phyloP scores from a whole-genome alignment of 2,888 invertebrate genomes.

The Folsomia manolachei region DNA sequence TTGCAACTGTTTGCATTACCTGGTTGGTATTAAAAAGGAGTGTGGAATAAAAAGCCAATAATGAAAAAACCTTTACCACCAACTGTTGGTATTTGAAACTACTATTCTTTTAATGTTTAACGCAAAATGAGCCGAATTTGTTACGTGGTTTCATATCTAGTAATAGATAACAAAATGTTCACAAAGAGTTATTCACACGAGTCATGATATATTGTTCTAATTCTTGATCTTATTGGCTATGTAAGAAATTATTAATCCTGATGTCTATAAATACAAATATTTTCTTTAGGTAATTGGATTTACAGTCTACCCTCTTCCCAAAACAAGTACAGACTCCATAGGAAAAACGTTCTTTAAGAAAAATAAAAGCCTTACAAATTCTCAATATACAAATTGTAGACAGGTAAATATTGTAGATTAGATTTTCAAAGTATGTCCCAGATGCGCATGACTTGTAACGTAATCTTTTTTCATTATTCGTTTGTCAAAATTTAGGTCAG shows the following conservation, averaged over 20 bases:
- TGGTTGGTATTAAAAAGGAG: neutral
- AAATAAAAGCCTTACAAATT: conserved; percentile 81
- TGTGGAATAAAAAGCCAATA: no score
- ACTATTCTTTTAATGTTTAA: neutral
- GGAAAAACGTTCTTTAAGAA: conserved; percentile 78
- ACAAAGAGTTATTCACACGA: neutral
- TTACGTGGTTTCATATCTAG: neutral
- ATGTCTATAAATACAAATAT: no score
- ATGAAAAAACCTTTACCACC: neutral
- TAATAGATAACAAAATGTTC: no score
- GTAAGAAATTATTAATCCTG: no score
- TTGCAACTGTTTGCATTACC: neutral
- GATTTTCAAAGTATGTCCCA: no score
- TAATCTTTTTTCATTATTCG: neutral
- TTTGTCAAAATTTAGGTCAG: conserved; percentile 57
- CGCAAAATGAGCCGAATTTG: neutral
- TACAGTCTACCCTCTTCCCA: conserved; percentile 74
- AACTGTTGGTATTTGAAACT: no score
- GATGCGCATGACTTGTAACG: no score
- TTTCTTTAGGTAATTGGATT: conserved; percentile 69
- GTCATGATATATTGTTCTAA: neutral
- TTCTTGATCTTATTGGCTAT: no score
- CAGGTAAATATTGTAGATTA: no score
- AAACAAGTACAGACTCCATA: conserved; percentile 70
- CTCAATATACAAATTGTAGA: conserved; percentile 85